Conservation (phyloP, 1,140 invertebrate genomes). For the Wasmannia auropunctata region DNA sequence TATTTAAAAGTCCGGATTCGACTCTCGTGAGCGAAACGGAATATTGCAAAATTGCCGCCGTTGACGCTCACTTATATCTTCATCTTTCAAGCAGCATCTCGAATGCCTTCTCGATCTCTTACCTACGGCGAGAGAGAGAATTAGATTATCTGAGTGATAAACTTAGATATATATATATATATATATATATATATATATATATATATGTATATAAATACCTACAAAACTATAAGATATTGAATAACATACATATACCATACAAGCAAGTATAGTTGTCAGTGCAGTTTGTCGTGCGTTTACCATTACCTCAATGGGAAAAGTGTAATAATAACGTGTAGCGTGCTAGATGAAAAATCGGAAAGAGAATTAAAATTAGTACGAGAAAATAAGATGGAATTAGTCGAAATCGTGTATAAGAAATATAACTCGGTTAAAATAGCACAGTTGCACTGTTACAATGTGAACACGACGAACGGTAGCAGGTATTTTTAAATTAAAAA, state of each 20-base stretch:
- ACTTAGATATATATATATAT: background rate
- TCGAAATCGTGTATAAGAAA: slow-evolving; percentile 14
- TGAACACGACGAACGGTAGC: background rate
- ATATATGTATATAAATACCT: background rate
- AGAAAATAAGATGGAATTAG: background rate
- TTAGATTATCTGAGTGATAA: background rate
- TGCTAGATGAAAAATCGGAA: background rate
- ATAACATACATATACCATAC: too few relatives aligned
- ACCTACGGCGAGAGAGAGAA: slow-evolving; percentile 65
- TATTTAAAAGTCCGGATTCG: slow-evolving; percentile 82
- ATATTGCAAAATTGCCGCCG: slow-evolving; percentile 40
- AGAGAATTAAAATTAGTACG: background rate
- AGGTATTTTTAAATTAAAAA: background rate
- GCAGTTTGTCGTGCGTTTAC: background rate
- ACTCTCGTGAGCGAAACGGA: background rate
- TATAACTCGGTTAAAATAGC: background rate
- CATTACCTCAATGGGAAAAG: background rate
- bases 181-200: background rate
- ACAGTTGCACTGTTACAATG: background rate
- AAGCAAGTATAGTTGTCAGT: background rate
- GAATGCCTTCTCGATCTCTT: slow-evolving; percentile 22
- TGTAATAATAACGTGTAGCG: background rate
- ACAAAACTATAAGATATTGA: too few relatives aligned
- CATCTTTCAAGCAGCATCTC: slow-evolving; percentile 54
- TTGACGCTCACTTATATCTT: slow-evolving; percentile 49